phyloP scores from a whole-genome alignment of 2,888 invertebrate species.

The Clunio marinus region DNA sequence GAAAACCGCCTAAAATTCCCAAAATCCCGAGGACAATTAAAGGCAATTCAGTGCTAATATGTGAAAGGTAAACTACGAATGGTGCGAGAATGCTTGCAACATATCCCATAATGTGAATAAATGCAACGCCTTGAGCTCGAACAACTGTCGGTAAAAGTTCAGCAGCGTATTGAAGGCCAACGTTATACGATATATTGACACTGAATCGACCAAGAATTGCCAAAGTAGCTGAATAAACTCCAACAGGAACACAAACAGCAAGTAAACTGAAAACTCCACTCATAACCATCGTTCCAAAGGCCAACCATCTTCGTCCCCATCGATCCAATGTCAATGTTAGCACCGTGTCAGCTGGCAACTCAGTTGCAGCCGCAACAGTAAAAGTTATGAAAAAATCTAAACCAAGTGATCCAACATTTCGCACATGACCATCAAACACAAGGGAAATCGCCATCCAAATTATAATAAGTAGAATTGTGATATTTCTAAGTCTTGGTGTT shows the following conservation, averaged over 20 bases:
- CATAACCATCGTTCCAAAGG: constrained; percentile 74
- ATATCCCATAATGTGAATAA: constrained; percentile 85
- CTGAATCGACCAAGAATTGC: constrained; percentile 81
- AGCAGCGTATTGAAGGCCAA: constrained; percentile 84
- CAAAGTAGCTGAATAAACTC: constrained; percentile 69
- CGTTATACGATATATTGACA: constrained; percentile 85
- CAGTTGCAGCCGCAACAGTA: constrained; percentile 77
- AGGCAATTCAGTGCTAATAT: constrained; percentile 67
- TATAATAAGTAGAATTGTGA: constrained; percentile 70
- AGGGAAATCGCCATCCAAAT: constrained; percentile 89
- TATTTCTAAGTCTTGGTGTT: constrained; percentile 70
- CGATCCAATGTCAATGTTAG: constrained; percentile 66
- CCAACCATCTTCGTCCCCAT: constrained; percentile 81
- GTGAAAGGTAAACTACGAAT: constrained; percentile 76
- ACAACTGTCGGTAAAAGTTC: constrained; percentile 80
- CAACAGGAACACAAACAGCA: constrained; percentile 69
- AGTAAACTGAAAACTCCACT: constrained; percentile 77
- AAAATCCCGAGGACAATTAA: constrained; percentile 72
- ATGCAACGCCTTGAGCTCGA: constrained; percentile 77
- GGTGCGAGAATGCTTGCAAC: constrained; percentile 78
- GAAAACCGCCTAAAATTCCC: constrained; percentile 68
- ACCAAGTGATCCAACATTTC: constrained; percentile 80
- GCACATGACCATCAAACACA: constrained; percentile 83
- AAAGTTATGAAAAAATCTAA: constrained; percentile 80
- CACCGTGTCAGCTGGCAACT: constrained; percentile 78